Conservation (phyloP, 2,113 vertebrate genomes). For the Genyomyrus donnyi region DNA sequence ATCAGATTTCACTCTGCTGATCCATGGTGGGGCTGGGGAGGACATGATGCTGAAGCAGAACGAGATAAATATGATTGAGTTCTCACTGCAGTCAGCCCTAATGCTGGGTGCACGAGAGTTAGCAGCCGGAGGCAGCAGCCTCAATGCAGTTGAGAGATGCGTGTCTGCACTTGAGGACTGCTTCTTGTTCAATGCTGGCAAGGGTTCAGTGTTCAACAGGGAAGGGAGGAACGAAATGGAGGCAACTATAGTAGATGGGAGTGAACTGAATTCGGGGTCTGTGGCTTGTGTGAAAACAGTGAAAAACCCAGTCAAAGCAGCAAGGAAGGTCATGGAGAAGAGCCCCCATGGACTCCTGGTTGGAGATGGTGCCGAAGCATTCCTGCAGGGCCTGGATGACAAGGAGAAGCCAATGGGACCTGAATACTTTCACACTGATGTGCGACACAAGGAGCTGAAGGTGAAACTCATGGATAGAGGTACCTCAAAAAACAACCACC, state of each 20-base stretch:
- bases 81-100: conserved; percentile 59
- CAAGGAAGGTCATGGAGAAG: conserved; percentile 63
- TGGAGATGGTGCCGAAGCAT: conserved; percentile 61
- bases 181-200: conserved; percentile 68
- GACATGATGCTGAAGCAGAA: too few relatives aligned
- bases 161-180: conserved; percentile 66
- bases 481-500: conserved; percentile 52
- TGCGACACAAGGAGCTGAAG: conserved; percentile 49
- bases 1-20: too few relatives aligned
- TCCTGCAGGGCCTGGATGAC: conserved; percentile 41
- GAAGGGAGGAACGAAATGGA: conserved; percentile 63
- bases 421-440: conserved; percentile 62
- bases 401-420: conserved; percentile 40
- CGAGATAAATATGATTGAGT: conserved; percentile 53
- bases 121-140: conserved; percentile 49
- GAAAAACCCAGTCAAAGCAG: conserved; percentile 65
- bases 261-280: conserved; percentile 49
- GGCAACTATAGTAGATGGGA: conserved; percentile 60
- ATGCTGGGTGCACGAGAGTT: conserved; percentile 53
- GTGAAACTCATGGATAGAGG: conserved; percentile 36
- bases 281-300: conserved; percentile 59
- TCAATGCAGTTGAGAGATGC: conserved; percentile 63
- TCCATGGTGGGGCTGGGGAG: too few relatives aligned
- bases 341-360: conserved; percentile 57
- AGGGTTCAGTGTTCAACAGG: conserved; percentile 63